Evolutionary conservation across 64 coral and sea anemone species (phyloP), one percentile per base, ranked within the genome.

Genomic region (Anthopleura sola): DNA sequence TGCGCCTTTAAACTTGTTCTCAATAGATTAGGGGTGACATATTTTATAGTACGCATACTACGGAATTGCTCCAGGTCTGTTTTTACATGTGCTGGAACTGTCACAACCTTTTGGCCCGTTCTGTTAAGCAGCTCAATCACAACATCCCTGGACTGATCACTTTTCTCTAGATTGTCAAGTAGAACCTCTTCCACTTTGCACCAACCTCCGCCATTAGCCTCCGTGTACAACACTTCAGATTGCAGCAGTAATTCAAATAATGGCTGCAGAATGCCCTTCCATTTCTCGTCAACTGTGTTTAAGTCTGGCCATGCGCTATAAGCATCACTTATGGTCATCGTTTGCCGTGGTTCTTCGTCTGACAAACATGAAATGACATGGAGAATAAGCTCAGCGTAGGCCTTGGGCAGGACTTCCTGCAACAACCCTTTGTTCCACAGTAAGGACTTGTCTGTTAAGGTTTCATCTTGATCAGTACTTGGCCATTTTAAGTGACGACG

Each of bases 291-390:
- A 46, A 94, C 83, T 48, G 18, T 33, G 2, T 23, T 66, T 2
- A 86, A 18, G 83, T 92, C 58, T 79, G 95, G 95, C 86, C 92
- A 91, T 29, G 95, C 92, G 24, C 66, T 89, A 46, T 86, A 68
- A 7, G 47, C 75, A 55, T 24, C 37, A 76, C 37, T 39, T 76
- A 11, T 76, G 37, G 32, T 14, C 8, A 76, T 37, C 80, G 1
- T 82, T 7, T 28, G 33, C 21, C 24, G 23, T 60, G 75, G 11
- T 38, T 78, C 40, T 19, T 78, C 40, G 2, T 78, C 4, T 38
- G 29, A 24, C 57, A 60, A n/a, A 66, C 37, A 68, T 18, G 37
- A 53, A 17, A 53, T 83, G 10, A 84, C 84, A 33, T 87, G 60
- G 19, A 36, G 62, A 23, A 95, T 40, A 60, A 95, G 50, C 24